Conservation (phyloP, 2,888 invertebrate genomes). For the Enoplolaimus lenunculus region DNA sequence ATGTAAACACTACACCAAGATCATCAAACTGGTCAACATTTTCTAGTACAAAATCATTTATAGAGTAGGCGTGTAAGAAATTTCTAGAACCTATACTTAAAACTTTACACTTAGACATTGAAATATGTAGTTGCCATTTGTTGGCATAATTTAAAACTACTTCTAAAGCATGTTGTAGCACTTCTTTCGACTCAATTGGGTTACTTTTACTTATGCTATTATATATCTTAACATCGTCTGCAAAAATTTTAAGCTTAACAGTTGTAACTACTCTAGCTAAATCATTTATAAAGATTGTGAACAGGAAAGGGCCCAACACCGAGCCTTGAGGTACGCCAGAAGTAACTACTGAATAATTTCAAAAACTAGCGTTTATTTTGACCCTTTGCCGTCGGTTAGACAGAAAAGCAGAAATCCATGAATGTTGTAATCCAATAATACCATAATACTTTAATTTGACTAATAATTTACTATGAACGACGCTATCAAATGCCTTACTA, state of each 20-base stretch:
- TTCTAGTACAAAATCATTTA: neutral
- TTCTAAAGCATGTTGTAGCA: neutral
- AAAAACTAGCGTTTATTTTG: slow-evolving; percentile 1
- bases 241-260: slow-evolving; percentile 10
- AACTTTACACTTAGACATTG: slow-evolving; percentile 11
- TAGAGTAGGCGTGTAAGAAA: neutral
- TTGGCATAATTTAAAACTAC: neutral
- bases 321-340: slow-evolving; percentile 19
- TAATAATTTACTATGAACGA: slow-evolving; percentile 5
- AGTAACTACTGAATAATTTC: neutral
- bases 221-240: slow-evolving; percentile 9
- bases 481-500: neutral
- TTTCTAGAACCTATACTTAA: neutral
- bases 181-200: neutral
- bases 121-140: slow-evolving; percentile 9
- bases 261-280: neutral
- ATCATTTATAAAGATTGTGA: slow-evolving; percentile 15
- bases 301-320: slow-evolving; percentile 15
- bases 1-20: slow-evolving; percentile 7
- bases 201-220: neutral
- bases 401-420: slow-evolving; percentile 1
- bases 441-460: slow-evolving; percentile 1
- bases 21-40: slow-evolving; percentile 1
- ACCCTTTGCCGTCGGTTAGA: slow-evolving; percentile 7
- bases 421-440: neutral